Base-by-base conservation (phyloP, 2,113 vertebrate genomes). In the Microcebus griseorufus region DNA sequence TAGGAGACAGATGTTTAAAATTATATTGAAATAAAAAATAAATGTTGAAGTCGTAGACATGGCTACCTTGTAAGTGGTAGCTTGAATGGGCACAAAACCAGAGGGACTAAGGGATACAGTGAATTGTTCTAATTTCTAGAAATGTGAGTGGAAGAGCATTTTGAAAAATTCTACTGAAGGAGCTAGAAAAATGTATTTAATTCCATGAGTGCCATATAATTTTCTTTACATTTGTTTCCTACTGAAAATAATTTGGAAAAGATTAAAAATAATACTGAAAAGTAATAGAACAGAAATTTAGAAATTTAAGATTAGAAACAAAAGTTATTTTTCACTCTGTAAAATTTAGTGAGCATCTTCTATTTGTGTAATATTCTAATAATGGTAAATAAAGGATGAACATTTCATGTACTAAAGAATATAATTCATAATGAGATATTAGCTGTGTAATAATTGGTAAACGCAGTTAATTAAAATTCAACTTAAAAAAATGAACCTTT, bases 281-380 rank as follows among this genome's bases (percentile, higher is more conserved):
- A 80, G 27, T 80, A 94, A 76, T 17, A 86, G 17, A 78, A 69
- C 84, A 95, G n/a, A 45, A 42, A 88, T 53, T 60, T 18, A 29
- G 62, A 92, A 88, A 62, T 69, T 12, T 73, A 96, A 79, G 27
- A 60, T 88, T 79, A 67, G 37, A 53, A 88, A 64, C 42, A 39
- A 65, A 92, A 88, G n/a, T 42, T 87, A 86, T 37, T 92, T 95
- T 89, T 94, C 1, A 86, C 12, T 89, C 2, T 86, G 3, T 88
- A 81, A 87, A 76, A 67, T 65, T 48, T 94, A 75, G 51, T 92
- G 48, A 85, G n/a, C n/a, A 76, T 48, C 10, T 90, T 93, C 22
- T 93, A 17, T 78, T 2, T 45, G 25, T 72, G 22, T 73, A 76
- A 55, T 79, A 78, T 79, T 65, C 45, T 87, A 70, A 93, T 79